Evolutionary conservation across 2,113 vertebrate genomes (phyloP).

Genomic region (Oncorhynchus gorbuscha): DNA sequence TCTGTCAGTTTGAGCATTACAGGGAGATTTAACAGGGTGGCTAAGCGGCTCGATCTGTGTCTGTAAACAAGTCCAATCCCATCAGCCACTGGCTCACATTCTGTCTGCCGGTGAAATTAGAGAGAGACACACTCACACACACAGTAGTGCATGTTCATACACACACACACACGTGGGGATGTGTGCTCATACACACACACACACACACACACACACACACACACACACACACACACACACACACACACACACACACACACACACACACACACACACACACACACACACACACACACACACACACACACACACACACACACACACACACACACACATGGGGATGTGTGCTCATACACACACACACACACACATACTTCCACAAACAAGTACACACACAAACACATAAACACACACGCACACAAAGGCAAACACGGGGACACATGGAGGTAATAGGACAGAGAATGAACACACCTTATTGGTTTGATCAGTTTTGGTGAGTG

Average conservation of each 20-base stretch:
- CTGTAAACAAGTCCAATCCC: constrained; percentile 84
- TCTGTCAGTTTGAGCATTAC: constrained; percentile 81
- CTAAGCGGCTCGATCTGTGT: constrained; percentile 74
- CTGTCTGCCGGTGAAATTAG: constrained; percentile 77
- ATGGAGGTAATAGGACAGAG: neutral
- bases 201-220: neutral
- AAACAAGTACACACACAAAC: too few species aligned
- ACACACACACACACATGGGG: constrained; percentile 25
- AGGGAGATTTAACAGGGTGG: constrained; percentile 79
- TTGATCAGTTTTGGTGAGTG: neutral
- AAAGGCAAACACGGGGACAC: neutral
- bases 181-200: constrained; percentile 12
- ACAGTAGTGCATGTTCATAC: neutral
- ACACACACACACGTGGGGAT: constrained; percentile 2
- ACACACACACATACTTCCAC: neutral
- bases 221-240: constrained; percentile 26
- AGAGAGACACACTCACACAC: constrained; percentile 43
- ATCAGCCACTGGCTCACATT: constrained; percentile 80
- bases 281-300: neutral
- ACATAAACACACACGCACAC: neutral
- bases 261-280: neutral
- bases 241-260: neutral
- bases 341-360: constrained; percentile 10
- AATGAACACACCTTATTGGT: neutral
- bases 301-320: constrained; percentile 22